Evolutionary conservation across 2,888 invertebrate genomes (phyloP).

Genomic region (Leucozona laternaria): DNA sequence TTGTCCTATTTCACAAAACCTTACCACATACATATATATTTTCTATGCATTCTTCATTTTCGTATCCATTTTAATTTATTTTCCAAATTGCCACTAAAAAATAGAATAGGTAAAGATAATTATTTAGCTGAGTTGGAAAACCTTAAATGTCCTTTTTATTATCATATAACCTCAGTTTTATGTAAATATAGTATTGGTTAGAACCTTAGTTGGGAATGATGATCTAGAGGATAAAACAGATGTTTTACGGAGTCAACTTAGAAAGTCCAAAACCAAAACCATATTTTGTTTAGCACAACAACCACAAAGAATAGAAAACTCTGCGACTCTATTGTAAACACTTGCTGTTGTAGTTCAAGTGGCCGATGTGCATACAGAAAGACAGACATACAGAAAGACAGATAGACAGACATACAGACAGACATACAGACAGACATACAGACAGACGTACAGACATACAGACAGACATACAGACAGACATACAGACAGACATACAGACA

Average conservation of each 20-base stretch:
- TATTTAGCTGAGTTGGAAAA: constrained; percentile 2
- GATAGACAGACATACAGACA: too few relatives aligned
- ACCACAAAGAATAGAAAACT: too few relatives aligned
- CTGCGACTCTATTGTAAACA: too few relatives aligned
- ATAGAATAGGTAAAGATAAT: neutral
- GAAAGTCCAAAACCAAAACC: neutral
- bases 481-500: too few relatives aligned
- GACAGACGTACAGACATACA: too few relatives aligned
- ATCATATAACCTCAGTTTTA: neutral
- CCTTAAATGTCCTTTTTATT: neutral
- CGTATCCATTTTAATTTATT: neutral
- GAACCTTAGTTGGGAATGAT: neutral
- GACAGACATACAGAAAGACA: too few relatives aligned
- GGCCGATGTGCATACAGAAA: too few relatives aligned
- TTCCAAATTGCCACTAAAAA: neutral
- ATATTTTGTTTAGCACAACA: too few relatives aligned
- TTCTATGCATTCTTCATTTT: neutral
- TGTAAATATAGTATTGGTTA: neutral
- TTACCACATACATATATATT: neutral
- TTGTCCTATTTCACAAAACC: neutral
- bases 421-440: too few relatives aligned
- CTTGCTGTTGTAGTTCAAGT: too few relatives aligned
- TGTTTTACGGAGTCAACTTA: neutral
- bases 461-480: too few relatives aligned
- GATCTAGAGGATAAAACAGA: neutral